phyloP scores from a whole-genome alignment of 2,113 vertebrate species.

The Hiodon alosoides region DNA sequence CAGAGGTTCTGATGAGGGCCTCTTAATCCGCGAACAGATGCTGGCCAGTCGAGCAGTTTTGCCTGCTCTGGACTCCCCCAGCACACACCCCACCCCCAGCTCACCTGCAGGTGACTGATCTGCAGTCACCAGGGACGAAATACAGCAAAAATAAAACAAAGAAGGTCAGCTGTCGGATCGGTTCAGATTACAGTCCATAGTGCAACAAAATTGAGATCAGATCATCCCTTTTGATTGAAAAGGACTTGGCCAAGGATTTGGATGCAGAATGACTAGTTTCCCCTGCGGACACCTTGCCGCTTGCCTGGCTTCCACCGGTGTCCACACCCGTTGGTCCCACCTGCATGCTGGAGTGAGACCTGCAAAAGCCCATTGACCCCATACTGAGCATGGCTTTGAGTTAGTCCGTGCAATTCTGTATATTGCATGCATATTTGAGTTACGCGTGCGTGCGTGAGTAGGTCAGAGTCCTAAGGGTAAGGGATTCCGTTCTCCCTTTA shows the following conservation, averaged over 20 bases:
- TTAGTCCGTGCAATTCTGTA: background rate
- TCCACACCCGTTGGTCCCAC: background rate
- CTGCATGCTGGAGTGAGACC: background rate
- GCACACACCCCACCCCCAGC: background rate
- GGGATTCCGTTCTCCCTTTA: background rate
- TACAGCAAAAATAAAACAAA: background rate
- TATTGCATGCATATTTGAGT: background rate
- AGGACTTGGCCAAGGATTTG: background rate
- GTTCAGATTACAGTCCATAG: background rate
- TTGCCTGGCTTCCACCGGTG: background rate
- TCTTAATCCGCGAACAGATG: background rate
- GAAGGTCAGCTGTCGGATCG: slow-evolving; percentile 2
- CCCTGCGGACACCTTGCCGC: too few relatives aligned
- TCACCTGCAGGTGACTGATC: background rate
- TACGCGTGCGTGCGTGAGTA: background rate
- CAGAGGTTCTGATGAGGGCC: background rate
- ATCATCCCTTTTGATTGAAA: background rate
- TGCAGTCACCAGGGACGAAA: background rate
- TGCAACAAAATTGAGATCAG: background rate
- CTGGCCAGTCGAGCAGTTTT: background rate
- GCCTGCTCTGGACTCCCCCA: background rate
- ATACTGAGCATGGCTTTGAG: background rate
- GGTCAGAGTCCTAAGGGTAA: background rate
- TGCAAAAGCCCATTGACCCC: background rate
- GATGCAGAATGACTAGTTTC: background rate